Evolutionary conservation across 2,113 vertebrate species (phyloP).

Genomic region (Todiramphus chloris): DNA sequence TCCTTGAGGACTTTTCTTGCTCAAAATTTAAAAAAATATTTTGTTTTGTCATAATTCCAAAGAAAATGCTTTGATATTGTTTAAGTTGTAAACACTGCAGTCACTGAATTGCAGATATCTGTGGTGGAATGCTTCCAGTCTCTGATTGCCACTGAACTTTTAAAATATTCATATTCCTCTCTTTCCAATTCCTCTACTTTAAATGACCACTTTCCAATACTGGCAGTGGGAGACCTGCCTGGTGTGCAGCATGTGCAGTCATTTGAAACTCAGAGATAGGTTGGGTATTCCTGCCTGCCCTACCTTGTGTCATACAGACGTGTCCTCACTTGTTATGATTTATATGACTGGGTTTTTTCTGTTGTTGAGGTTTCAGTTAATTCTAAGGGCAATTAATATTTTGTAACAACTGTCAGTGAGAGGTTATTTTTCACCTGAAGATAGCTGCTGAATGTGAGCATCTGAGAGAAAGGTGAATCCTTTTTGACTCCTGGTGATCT

Average conservation of each 20-base stretch:
- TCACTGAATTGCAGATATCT: not conserved
- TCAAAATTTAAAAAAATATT: not conserved
- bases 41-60: not conserved
- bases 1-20: not conserved
- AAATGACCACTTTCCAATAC: not conserved
- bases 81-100: not conserved
- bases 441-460: not conserved
- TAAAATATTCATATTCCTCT: not conserved
- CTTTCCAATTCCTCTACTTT: not conserved
- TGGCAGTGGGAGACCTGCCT: not conserved
- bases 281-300: not conserved
- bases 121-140: not conserved
- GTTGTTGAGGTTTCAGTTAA: not conserved
- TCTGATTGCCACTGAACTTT: not conserved
- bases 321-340: not conserved
- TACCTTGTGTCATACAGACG: not conserved
- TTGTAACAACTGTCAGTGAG: not conserved
- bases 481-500: not conserved
- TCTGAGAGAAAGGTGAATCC: not conserved
- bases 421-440: not conserved
- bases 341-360: not conserved
- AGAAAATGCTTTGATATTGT: not conserved
- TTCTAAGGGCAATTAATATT: not conserved
- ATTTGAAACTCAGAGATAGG: not conserved
- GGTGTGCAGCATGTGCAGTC: not conserved